Base-by-base conservation (phyloP, 2,113 vertebrate species). In the Corythaixoides concolor region DNA sequence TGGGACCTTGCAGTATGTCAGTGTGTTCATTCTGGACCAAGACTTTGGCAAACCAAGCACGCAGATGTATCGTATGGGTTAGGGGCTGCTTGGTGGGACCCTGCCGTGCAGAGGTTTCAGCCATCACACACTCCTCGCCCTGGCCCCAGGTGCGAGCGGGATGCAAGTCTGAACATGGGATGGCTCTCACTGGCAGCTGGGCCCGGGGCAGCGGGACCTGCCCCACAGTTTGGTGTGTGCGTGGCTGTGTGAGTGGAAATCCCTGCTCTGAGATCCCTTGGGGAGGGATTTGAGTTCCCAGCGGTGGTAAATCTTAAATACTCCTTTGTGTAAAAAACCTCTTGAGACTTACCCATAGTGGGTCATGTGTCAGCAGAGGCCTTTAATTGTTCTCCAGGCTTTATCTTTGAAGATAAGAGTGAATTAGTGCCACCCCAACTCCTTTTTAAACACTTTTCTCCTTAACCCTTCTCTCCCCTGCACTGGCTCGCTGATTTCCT, bases 321-420 rank as follows among this genome's bases (percentile, higher is more conserved):
- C 11, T 83, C 53, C 53, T 58, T 75, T 76, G 69, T 85, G 43
- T 69, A 69, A 95, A 89, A 95, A 73, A 62, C 74, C n/a, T 89
- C 85, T 91, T 96, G 73, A 18, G 81, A 70, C 27, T 55, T 88
- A 75, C 39, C 49, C 58, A 1, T 69, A 93, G 62, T 45, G 59
- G 74, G 77, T 89, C 81, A 87, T 92, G 30, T 85, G 74, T 91
- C 87, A 95, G 58, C 45, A 69, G 67, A 88, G 55, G 49, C 62
- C 70, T 75, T 94, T 93, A 94, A 91, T 95, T 94, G 89, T 89
- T 55, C 70, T 75, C 45, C 2, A 1, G 10, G 49, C 66, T 95
- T 89, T 93, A 69, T 85, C 62, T 82, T 88, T 85, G 64, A 91
- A 95, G 93, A 91, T 94, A 94, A 91, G 84, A 64, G 52, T 50